These are phyloP conservation scores for Ectemnius continuus DNA, from an alignment of 2,888 invertebrate genomes.

Conservation along the genomic window DNA sequence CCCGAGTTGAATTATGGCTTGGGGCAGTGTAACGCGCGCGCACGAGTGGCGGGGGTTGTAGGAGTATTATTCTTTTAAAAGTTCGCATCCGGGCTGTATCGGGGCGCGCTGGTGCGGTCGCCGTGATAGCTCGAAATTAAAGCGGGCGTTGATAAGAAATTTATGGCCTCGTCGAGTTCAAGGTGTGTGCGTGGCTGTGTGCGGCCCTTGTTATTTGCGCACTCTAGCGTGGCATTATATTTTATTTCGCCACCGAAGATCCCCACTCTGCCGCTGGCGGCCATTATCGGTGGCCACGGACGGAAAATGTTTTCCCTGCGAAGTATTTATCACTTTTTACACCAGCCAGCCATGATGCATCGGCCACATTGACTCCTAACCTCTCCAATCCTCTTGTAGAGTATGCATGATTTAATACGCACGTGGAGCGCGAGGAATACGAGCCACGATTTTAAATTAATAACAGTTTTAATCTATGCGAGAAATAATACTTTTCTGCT, in stretches of 20 bases:
- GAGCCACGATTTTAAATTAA: too few relatives aligned
- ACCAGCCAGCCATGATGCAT: too few relatives aligned
- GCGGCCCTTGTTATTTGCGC: conserved; percentile 23
- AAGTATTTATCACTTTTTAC: conserved; percentile 1
- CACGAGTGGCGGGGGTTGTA: neutral
- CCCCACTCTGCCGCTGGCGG: neutral
- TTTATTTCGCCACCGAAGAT: conserved; percentile 1
- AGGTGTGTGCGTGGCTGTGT: conserved; percentile 10
- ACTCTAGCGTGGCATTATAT: conserved; percentile 23
- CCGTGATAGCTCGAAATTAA: conserved; percentile 42
- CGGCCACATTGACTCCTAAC: too few relatives aligned
- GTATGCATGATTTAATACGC: too few relatives aligned
- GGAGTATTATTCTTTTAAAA: conserved; percentile 23
- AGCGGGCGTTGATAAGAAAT: conserved; percentile 41
- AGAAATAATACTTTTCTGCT: too few relatives aligned
- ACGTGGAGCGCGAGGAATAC: too few relatives aligned
- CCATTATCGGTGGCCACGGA: conserved; percentile 2
- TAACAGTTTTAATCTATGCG: too few relatives aligned
- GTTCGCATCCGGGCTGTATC: conserved; percentile 15
- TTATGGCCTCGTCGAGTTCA: conserved; percentile 25
- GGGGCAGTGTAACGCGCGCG: neutral
- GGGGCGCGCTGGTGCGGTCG: neutral
- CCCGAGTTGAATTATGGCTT: conserved; percentile 14
- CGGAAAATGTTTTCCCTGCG: neutral
- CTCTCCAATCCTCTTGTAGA: too few relatives aligned